Conservation (phyloP, 2,888 invertebrate genomes). For the Cylindroiulus punctatus region DNA sequence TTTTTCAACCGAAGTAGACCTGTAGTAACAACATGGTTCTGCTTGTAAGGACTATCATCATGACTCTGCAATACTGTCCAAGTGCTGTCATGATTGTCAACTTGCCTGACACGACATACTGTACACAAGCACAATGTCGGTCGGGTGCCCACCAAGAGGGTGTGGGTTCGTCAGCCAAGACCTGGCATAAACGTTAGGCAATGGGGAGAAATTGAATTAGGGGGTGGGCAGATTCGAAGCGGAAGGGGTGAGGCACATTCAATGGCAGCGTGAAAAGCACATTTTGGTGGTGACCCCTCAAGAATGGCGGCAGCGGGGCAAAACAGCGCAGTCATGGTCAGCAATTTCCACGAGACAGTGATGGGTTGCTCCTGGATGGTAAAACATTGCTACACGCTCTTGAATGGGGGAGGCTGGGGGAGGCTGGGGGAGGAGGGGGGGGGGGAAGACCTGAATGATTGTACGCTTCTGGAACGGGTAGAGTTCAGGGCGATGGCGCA, state of each 20-base stretch:
- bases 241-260: conserved; percentile 13
- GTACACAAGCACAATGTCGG: not conserved
- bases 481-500: conserved; percentile 10
- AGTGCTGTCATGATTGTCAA: not conserved
- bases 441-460: not conserved
- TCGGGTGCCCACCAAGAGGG: not conserved
- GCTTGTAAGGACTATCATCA: no score
- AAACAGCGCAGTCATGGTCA: conserved; percentile 41
- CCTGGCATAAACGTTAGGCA: not conserved
- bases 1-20: no score
- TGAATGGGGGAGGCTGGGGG: not conserved
- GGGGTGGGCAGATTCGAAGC: not conserved
- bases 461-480: conserved; percentile 36
- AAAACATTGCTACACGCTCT: not conserved
- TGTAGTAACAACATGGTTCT: no score
- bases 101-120: not conserved
- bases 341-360: conserved; percentile 35
- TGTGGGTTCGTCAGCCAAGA: not conserved
- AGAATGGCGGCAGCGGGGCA: conserved; percentile 6
- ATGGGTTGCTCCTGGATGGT: conserved; percentile 21
- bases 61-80: not conserved
- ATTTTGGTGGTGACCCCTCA: conserved; percentile 7
- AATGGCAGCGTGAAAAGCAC: conserved; percentile 1
- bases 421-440: not conserved
- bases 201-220: not conserved